phyloP scores from a whole-genome alignment of 2,797 vertebrate genomes.

The Harpagifer antarcticus region DNA sequence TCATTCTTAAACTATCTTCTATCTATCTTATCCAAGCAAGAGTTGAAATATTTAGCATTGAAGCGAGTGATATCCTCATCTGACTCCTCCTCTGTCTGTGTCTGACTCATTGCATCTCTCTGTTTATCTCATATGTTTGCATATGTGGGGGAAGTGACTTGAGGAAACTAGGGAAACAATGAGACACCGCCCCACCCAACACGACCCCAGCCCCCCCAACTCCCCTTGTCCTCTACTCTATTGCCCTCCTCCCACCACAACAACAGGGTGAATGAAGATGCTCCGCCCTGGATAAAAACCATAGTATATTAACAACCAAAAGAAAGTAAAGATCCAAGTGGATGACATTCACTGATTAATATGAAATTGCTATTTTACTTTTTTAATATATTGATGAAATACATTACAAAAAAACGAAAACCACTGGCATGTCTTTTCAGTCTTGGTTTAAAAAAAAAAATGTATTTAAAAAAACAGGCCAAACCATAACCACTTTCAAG shows the following conservation, averaged over 20 bases:
- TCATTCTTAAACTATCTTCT: not conserved
- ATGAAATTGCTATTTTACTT: not conserved
- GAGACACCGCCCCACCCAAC: slow-evolving; percentile 39
- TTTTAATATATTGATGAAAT: too few species aligned
- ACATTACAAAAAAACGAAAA: not conserved
- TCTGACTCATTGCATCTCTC: not conserved
- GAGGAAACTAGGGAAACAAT: slow-evolving; percentile 75
- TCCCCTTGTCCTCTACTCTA: not conserved
- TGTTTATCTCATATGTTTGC: slow-evolving; percentile 37
- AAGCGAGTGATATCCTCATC: slow-evolving; percentile 1
- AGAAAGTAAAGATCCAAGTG: not conserved
- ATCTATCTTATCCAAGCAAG: not conserved
- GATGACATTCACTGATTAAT: too few species aligned
- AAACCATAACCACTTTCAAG: too few species aligned
- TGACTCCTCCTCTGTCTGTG: not conserved
- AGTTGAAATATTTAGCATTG: slow-evolving; percentile 7
- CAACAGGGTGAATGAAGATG: slow-evolving; percentile 17
- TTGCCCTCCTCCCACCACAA: slow-evolving; percentile 23
- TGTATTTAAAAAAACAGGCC: not conserved
- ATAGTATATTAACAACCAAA: not conserved
- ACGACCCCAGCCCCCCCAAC: not conserved
- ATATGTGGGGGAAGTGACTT: slow-evolving; percentile 47
- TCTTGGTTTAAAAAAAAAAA: slow-evolving; percentile 1
- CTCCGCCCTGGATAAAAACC: slow-evolving; percentile 42
- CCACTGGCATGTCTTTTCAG: not conserved